phyloP scores from a whole-genome alignment of 2,113 vertebrate genomes.

The Sisor rabdophorus region DNA sequence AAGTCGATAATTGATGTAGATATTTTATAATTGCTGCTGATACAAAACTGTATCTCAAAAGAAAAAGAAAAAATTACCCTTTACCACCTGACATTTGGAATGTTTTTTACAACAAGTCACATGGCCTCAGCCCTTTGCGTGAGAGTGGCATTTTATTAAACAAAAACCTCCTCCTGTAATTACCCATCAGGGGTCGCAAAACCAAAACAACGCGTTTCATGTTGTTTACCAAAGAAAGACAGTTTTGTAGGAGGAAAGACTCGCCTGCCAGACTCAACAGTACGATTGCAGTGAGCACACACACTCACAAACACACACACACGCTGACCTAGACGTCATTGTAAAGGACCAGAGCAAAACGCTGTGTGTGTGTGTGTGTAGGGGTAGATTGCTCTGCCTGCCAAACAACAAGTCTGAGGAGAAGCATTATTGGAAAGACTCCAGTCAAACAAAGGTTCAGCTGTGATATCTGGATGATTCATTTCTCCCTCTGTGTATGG shows the following conservation, averaged over 20 bases:
- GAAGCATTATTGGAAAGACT: conserved; percentile 10
- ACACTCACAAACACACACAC: not conserved
- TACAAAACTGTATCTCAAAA: not conserved
- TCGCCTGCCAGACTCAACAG: conserved; percentile 7
- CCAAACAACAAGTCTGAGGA: conserved; percentile 20
- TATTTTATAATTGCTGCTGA: not conserved
- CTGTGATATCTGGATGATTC: conserved; percentile 38
- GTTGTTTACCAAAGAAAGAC: conserved; percentile 35
- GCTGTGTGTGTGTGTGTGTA: not conserved
- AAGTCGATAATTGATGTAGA: too few species aligned
- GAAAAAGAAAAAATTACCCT: not conserved
- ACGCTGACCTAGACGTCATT: conserved; percentile 1
- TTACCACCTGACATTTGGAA: not conserved
- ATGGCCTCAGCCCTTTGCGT: conserved; percentile 16
- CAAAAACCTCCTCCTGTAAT: conserved; percentile 40
- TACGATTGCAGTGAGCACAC: not conserved
- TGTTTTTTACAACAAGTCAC: conserved; percentile 13
- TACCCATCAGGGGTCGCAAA: conserved; percentile 30
- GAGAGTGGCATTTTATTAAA: conserved; percentile 37
- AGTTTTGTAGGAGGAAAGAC: conserved; percentile 24
- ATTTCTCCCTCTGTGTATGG: conserved; percentile 16
- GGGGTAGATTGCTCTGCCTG: not conserved
- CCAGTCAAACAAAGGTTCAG: conserved; percentile 29
- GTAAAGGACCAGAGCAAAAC: conserved; percentile 7
- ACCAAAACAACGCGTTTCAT: conserved; percentile 31